Base-by-base conservation (phyloP, 2,888 invertebrate genomes). In the Ametastegia equiseti region DNA sequence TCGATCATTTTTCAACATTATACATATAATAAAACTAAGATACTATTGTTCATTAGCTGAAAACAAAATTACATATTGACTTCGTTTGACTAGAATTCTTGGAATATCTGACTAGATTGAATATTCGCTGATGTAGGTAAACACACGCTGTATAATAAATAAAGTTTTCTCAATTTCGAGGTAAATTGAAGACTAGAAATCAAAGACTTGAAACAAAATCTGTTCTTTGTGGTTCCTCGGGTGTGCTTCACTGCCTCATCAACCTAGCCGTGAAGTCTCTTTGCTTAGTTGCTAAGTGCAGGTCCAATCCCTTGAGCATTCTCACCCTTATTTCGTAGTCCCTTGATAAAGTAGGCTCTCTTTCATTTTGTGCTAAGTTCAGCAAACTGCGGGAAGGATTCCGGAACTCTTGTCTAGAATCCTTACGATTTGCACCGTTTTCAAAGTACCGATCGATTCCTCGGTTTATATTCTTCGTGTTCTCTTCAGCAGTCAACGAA, bases 231-330 rank as follows among this genome's bases (percentile, higher is more conserved):
- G 11, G 27, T 0, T 30, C 27, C n/a, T 1, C 3, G 1, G 13
- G 13, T 19, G 19, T 50, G 3, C 36, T 80, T 87, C 82, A 88
- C 75, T 88, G 87, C 81, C 87, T 88, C 91, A 90, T 91, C 80
- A 91, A 84, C 42, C 87, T 88, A 6, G 85, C 85, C 1, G 90
- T 90, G 65, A 91, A 91, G 80, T 91, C 91, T 77, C 88, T 88
- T 81, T 91, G 91, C 82, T 90, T 91, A 36, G 81, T 84, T 2
- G 90, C 90, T 50, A 91, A 87, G 81, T 91, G 91, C 33, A 91
- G 86, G 84, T 91, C 90, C 78, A 91, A 84, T 65, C 89, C 88
- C 36, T 84, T 87, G 42, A 90, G 82, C 90, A 91, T 90, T 84
- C 89, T 86, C 80, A 85, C 84, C 63, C 88, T 86, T 50, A 88